These are phyloP conservation scores for Prionailurus bengalensis DNA, from an alignment of 2,113 vertebrate genomes.

Conservation along the genomic window DNA sequence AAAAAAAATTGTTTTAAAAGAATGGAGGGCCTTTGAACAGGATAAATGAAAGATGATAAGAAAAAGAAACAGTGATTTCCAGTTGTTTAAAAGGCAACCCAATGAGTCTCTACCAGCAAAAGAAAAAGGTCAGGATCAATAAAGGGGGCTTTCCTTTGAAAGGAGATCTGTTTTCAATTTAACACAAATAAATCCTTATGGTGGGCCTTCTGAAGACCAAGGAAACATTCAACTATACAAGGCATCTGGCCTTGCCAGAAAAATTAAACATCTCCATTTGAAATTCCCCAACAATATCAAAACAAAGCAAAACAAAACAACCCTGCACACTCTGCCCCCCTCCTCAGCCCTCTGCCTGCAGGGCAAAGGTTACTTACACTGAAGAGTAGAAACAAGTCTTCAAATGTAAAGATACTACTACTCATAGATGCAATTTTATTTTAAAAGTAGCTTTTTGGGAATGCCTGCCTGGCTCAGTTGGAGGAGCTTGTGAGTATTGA, in stretches of 20 bases:
- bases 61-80: slow-evolving; percentile 65
- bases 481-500: too few species aligned
- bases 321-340: not conserved
- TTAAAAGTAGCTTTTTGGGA: not conserved
- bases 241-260: slow-evolving; percentile 30
- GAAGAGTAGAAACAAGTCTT: not conserved
- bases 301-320: not conserved
- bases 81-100: slow-evolving; percentile 79
- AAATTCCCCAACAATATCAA: not conserved
- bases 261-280: slow-evolving; percentile 9
- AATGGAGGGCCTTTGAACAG: slow-evolving; percentile 63
- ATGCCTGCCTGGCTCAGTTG: too few species aligned
- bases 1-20: not conserved
- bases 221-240: slow-evolving; percentile 67
- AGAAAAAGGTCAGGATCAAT: slow-evolving; percentile 81
- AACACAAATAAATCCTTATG: slow-evolving; percentile 78
- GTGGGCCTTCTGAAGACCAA: slow-evolving; percentile 74
- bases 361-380: not conserved
- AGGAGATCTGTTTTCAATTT: slow-evolving; percentile 75
- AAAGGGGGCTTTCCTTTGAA: slow-evolving; percentile 61
- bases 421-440: not conserved
- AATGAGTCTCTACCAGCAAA: slow-evolving; percentile 66
- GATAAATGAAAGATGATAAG: slow-evolving; percentile 74
- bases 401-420: not conserved
- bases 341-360: not conserved